These are phyloP conservation scores for Syngnathus rostellatus DNA, from an alignment of 2,797 vertebrate species.

Conservation along the genomic window DNA sequence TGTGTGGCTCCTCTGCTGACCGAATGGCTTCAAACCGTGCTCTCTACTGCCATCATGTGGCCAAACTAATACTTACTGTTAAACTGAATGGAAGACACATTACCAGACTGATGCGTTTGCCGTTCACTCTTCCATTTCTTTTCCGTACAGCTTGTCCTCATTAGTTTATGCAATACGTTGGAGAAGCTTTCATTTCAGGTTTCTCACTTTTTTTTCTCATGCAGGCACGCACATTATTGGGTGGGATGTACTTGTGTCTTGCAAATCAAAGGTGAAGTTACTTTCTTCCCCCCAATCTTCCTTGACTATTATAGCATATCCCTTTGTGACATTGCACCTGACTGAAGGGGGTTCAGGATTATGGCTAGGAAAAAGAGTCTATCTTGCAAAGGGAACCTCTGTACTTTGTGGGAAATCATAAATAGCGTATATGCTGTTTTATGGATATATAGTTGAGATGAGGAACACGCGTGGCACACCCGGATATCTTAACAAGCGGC, in stretches of 20 bases:
- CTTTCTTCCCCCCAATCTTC: neutral
- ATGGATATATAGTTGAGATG: neutral
- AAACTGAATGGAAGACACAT: neutral
- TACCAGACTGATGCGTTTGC: neutral
- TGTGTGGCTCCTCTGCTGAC: constrained; percentile 16
- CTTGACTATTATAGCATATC: neutral
- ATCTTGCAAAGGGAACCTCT: constrained; percentile 9
- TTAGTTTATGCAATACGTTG: neutral
- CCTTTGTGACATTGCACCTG: constrained; percentile 5
- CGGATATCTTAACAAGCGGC: constrained; percentile 23
- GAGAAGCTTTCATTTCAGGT: neutral
- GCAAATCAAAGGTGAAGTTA: neutral
- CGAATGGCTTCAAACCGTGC: constrained; percentile 28
- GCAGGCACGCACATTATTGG: neutral
- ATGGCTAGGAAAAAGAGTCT: neutral
- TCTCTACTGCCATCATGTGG: constrained; percentile 61
- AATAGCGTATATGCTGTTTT: neutral
- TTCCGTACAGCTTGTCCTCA: no score
- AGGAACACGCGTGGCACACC: constrained; percentile 8
- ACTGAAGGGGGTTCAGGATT: neutral
- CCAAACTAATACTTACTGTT: neutral
- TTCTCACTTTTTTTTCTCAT: neutral
- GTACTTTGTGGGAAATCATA: constrained; percentile 7
- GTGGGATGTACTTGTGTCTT: neutral
- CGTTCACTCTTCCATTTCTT: neutral